These are phyloP conservation scores for Labia minor DNA, from an alignment of 2,888 invertebrate species.

Conservation along the genomic window DNA sequence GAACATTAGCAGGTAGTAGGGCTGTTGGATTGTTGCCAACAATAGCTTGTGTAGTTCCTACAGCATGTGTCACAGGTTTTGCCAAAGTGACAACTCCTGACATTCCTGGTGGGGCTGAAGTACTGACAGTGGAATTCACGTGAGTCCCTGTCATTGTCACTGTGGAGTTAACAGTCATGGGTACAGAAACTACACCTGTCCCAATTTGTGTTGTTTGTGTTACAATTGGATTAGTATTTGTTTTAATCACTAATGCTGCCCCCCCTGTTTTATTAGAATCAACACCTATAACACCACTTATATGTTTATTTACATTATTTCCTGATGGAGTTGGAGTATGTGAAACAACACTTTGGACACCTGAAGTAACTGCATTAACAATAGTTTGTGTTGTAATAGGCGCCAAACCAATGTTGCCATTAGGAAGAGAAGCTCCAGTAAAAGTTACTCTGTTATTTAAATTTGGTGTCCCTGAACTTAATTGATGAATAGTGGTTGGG, in stretches of 20 bases:
- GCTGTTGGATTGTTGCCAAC: slow-evolving; percentile 51
- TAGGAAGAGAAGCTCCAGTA: slow-evolving; percentile 49
- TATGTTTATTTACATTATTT: slow-evolving; percentile 28
- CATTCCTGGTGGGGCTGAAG: slow-evolving; percentile 40
- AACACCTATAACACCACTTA: slow-evolving; percentile 27
- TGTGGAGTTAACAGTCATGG: slow-evolving; percentile 50
- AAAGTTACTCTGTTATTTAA: slow-evolving; percentile 49
- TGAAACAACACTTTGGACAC: slow-evolving; percentile 33
- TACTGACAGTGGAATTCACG: slow-evolving; percentile 37
- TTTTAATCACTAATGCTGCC: slow-evolving; percentile 39
- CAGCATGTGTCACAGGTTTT: slow-evolving; percentile 45
- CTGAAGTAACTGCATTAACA: slow-evolving; percentile 41
- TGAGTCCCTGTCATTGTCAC: slow-evolving; percentile 31
- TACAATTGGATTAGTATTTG: slow-evolving; percentile 28
- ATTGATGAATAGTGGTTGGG: slow-evolving; percentile 40
- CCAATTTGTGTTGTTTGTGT: slow-evolving; percentile 28
- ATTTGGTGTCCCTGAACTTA: slow-evolving; percentile 37
- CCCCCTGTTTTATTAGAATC: slow-evolving; percentile 33
- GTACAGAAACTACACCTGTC: slow-evolving; percentile 49
- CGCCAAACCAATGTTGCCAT: slow-evolving; percentile 56
- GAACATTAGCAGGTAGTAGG: slow-evolving; percentile 61
- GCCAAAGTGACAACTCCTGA: slow-evolving; percentile 54
- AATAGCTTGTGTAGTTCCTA: slow-evolving; percentile 49
- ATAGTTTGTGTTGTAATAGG: slow-evolving; percentile 42
- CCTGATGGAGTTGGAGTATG: slow-evolving; percentile 26